These are phyloP conservation scores for Drosophila gunungcola DNA, from an alignment of 1,140 invertebrate genomes.

Conservation along the genomic window DNA sequence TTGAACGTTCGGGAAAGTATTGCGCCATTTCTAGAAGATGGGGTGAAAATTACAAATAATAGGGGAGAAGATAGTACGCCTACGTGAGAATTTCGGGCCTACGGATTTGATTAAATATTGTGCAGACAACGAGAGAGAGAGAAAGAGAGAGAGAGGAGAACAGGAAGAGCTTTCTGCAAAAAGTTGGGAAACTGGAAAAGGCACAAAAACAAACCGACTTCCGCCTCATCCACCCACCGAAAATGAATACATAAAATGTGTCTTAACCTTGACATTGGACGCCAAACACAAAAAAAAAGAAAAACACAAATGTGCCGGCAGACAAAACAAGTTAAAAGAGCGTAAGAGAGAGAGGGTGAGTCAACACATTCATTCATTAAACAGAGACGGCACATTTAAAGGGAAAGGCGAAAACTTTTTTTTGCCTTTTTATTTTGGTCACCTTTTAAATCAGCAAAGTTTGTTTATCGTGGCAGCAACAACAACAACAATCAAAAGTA, in stretches of 20 bases:
- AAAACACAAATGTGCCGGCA: constrained; percentile 40
- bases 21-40: constrained; percentile 15
- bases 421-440: background rate
- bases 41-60: constrained; percentile 9
- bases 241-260: constrained; percentile 69
- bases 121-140: constrained; percentile 47
- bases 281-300: constrained; percentile 54
- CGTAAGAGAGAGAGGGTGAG: constrained; percentile 17
- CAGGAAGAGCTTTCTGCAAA: constrained; percentile 80
- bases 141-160: constrained; percentile 34
- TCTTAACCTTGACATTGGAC: constrained; percentile 81
- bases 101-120: constrained; percentile 39
- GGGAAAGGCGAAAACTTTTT: constrained; percentile 30
- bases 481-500: constrained; percentile 36
- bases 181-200: constrained; percentile 37
- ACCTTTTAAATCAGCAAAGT: constrained; percentile 29
- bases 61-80: background rate
- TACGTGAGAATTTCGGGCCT: constrained; percentile 20
- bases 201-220: constrained; percentile 62
- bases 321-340: constrained; percentile 65
- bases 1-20: constrained; percentile 43
- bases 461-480: constrained; percentile 55
- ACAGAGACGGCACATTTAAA: constrained; percentile 46
- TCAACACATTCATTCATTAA: constrained; percentile 55
- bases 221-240: constrained; percentile 42